Conservation (phyloP, 2,888 invertebrate genomes). For the Drosophila putrida region DNA sequence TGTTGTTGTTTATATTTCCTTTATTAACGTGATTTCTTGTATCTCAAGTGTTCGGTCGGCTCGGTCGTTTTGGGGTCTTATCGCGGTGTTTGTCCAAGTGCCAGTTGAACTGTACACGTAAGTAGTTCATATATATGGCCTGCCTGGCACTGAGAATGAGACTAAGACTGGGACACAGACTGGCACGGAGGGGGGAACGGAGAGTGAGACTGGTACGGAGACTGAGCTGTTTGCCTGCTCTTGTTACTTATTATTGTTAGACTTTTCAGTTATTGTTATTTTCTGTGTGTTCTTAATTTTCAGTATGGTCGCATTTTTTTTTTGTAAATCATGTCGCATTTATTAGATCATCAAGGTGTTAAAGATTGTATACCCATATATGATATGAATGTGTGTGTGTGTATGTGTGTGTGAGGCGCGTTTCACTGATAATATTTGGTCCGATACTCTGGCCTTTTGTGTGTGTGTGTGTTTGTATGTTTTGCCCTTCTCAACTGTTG, state of each 20-base stretch:
- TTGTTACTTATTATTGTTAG: conserved; percentile 40
- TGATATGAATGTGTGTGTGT: conserved; percentile 7
- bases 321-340: conserved; percentile 80
- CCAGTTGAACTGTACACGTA: conserved; percentile 71
- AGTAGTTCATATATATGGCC: conserved; percentile 51
- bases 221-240: conserved; percentile 27
- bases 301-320: conserved; percentile 57
- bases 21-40: conserved; percentile 76
- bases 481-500: conserved; percentile 45
- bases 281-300: conserved; percentile 52
- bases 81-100: conserved; percentile 77
- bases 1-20: conserved; percentile 18
- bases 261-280: conserved; percentile 24
- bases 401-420: conserved; percentile 41
- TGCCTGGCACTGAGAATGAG: conserved; percentile 8
- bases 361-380: conserved; percentile 65
- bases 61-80: conserved; percentile 63
- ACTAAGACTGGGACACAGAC: not conserved
- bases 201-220: not conserved
- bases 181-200: not conserved
- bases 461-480: not conserved
- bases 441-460: conserved; percentile 48
- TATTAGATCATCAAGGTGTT: conserved; percentile 81
- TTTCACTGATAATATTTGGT: conserved; percentile 75
- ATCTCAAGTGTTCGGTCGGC: conserved; percentile 69